Evolutionary conservation across 2,888 invertebrate genomes (phyloP).

Genomic region (Cosmorhoe ocellata): DNA sequence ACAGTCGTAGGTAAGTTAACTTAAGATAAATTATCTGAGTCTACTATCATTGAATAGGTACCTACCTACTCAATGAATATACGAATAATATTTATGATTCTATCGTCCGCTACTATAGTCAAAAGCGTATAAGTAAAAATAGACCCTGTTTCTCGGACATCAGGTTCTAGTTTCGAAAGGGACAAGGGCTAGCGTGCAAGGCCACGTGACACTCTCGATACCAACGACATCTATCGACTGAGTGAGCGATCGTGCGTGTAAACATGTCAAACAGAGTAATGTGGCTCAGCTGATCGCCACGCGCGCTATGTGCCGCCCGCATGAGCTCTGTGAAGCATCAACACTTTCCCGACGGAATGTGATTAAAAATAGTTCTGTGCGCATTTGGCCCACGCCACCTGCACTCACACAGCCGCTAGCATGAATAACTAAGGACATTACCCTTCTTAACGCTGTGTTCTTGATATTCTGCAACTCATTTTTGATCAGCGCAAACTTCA

Average conservation of each 20-base stretch:
- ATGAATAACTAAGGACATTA: conserved; percentile 84
- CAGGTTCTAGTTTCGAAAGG: conserved; percentile 21
- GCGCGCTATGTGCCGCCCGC: conserved; percentile 53
- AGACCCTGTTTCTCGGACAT: neutral
- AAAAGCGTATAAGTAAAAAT: neutral
- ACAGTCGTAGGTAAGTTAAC: conserved; percentile 16
- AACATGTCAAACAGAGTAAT: conserved; percentile 74
- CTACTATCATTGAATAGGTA: neutral
- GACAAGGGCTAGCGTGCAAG: conserved; percentile 36
- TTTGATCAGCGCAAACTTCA: conserved; percentile 98
- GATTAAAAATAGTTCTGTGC: conserved; percentile 78
- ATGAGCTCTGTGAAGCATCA: conserved; percentile 48
- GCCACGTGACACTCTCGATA: conserved; percentile 40
- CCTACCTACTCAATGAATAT: neutral
- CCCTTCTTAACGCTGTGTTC: conserved; percentile 97
- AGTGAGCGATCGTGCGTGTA: conserved; percentile 57
- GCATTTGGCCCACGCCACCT: conserved; percentile 72
- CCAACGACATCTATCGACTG: conserved; percentile 69
- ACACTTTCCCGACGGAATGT: conserved; percentile 57
- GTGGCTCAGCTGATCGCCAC: conserved; percentile 78
- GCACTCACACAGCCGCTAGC: conserved; percentile 59
- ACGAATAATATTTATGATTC: too few species aligned
- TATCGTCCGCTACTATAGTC: neutral
- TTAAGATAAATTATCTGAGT: conserved; percentile 14
- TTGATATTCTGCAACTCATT: conserved; percentile 99